Percentiles rank a stretch among this genome's conserved stretches.
Evolutionary conservation across 2,888 invertebrate genomes (phyloP).

Genomic region (Coelopa pilipes): DNA sequence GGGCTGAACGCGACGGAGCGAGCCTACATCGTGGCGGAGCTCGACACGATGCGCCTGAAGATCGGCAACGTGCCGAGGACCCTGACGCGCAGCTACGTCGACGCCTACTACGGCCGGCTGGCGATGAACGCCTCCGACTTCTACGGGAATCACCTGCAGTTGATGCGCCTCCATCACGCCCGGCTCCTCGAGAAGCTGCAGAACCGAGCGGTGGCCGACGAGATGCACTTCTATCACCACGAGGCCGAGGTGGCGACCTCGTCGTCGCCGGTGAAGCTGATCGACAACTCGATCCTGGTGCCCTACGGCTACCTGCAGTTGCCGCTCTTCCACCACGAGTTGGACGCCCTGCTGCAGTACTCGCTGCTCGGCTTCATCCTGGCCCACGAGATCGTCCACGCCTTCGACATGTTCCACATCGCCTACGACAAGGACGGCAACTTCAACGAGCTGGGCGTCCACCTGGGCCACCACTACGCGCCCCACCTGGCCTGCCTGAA

Average conservation of each 20-base stretch:
- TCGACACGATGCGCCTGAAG: conserved; percentile 50
- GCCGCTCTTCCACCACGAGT: conserved; percentile 49
- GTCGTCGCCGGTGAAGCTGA: conserved; percentile 57
- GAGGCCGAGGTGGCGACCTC: conserved; percentile 49
- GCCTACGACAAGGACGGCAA: conserved; percentile 53
- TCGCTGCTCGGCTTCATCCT: conserved; percentile 56
- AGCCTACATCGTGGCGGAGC: conserved; percentile 49
- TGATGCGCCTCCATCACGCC: conserved; percentile 47
- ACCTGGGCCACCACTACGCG: conserved; percentile 50
- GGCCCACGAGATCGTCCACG: conserved; percentile 57
- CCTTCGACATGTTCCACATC: conserved; percentile 56
- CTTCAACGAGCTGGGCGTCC: conserved; percentile 51
- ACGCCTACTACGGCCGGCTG: conserved; percentile 44
- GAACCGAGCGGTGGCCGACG: conserved; percentile 37
- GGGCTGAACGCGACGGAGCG: conserved; percentile 46
- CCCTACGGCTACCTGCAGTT: conserved; percentile 56
- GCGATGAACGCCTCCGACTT: conserved; percentile 46
- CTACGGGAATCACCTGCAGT: conserved; percentile 52
- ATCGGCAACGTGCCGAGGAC: conserved; percentile 54
- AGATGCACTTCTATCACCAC: conserved; percentile 48
- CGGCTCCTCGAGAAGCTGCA: conserved; percentile 45
- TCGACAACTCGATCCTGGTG: conserved; percentile 54
- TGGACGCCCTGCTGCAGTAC: conserved; percentile 50
- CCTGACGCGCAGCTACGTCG: conserved; percentile 41
- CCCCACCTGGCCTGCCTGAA: conserved; percentile 50